Base-by-base conservation (phyloP, 2,113 vertebrate genomes). In the Eonycteris spelaea region DNA sequence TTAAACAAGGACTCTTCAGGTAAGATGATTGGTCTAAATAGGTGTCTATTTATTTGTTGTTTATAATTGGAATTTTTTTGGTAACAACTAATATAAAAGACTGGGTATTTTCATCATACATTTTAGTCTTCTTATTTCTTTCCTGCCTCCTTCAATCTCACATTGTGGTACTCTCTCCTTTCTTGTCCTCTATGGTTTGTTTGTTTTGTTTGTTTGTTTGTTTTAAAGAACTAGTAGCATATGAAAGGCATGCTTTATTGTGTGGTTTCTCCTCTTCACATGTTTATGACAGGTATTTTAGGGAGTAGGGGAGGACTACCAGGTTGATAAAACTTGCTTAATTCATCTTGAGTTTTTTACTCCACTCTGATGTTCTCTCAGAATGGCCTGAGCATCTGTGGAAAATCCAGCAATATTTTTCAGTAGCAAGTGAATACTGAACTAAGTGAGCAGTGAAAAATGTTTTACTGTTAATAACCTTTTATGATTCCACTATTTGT, bases 1-100 rank as follows among this genome's bases (percentile, higher is more conserved):
- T 99, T 96, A 99, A 99, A 98, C 99, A 99, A 98, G 99, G 99
- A 71, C 97, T 99, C 74, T 99, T 99, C 98, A 99, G 99, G 99
- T 99, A 97, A 98, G 96, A 40, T 59, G 45, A 84, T 91, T 90
- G 68, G 4, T 93, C 15, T 74, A 3, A 87, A 93, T 4, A 80
- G 51, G 14, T 86, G 15, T 86, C 43, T 82, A 19, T 83, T 90
- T 90, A 35, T 57, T 63, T 84, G 30, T 63, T 84, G 30, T 13
- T 93, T 57, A 53, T 57, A 88, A 84, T 1, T 28, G 0, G 2
- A 28, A 19, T 75, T 61, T 53, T 77, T 89, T 71, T 94, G 43
- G 10, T 28, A 61, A 93, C 45, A 80, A 80, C 26, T 90, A 74
- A 78, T 57, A 40, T 40, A 24, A 26, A 93, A 38, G 1, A 24